phyloP scores from a whole-genome alignment of 2,113 vertebrate genomes.

The Ibidorhyncha struthersii region DNA sequence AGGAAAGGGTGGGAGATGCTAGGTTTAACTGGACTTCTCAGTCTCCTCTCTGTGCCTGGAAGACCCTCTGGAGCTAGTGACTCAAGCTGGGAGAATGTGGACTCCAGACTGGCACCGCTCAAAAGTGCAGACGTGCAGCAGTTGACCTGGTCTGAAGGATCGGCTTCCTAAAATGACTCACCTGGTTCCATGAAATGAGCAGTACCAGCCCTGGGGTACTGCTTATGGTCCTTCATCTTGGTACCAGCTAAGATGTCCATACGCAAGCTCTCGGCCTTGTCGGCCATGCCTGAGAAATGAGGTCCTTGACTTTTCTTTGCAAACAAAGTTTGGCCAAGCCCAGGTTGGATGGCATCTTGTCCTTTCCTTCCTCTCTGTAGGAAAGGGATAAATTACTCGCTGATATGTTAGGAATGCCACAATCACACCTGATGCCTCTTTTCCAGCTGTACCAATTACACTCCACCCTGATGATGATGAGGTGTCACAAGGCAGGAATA shows the following conservation, averaged over 20 bases:
- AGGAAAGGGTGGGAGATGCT: not conserved
- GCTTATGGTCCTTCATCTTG: not conserved
- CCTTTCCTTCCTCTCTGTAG: not conserved
- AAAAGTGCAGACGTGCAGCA: not conserved
- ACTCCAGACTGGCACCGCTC: not conserved
- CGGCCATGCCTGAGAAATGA: not conserved
- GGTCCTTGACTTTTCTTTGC: not conserved
- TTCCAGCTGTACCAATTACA: slow-evolving; percentile 36
- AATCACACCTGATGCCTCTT: not conserved
- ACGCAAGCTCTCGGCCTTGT: not conserved
- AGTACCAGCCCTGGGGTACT: not conserved
- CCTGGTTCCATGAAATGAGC: not conserved
- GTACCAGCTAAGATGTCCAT: not conserved
- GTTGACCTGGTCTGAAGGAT: not conserved
- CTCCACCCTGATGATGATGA: not conserved
- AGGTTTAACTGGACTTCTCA: not conserved
- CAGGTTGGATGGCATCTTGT: not conserved
- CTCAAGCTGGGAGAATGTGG: not conserved
- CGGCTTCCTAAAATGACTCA: not conserved
- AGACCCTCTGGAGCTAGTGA: not conserved
- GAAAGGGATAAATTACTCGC: not conserved
- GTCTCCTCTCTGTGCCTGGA: not conserved
- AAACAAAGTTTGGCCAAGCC: not conserved
- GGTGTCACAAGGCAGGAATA: not conserved
- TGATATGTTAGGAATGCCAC: not conserved